A percentile compares a stretch with the other conserved stretches of the same genome.
phyloP scores from a whole-genome alignment of 2,888 invertebrate genomes.

The Patella ulyssiponensis region DNA sequence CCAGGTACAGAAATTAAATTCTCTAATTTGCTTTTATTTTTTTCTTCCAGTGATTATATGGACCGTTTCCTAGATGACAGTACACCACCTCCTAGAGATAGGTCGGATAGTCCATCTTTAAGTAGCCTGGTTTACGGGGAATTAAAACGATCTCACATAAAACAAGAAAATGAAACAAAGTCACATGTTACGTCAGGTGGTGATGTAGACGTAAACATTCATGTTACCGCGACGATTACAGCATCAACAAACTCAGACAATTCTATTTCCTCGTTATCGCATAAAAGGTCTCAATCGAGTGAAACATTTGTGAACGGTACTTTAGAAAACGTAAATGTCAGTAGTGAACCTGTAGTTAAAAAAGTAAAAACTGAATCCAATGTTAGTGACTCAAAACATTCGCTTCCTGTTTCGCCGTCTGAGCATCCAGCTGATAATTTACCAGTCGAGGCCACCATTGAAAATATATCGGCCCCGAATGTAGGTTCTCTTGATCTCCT shows the following conservation, averaged over 20 bases:
- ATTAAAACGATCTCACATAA: slow-evolving; percentile 70
- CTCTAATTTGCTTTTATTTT: slow-evolving; percentile 21
- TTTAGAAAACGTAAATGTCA: slow-evolving; percentile 5
- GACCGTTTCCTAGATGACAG: slow-evolving; percentile 85
- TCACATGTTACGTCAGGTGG: slow-evolving; percentile 27
- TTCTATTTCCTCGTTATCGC: slow-evolving; percentile 37
- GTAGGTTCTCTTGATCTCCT: not conserved
- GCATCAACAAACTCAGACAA: slow-evolving; percentile 30
- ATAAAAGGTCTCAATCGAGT: not conserved
- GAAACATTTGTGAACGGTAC: not conserved
- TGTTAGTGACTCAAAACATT: slow-evolving; percentile 27
- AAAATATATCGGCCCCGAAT: not conserved
- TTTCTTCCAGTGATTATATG: slow-evolving; percentile 84
- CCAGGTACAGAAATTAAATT: too few species aligned
- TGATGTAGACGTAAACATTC: not conserved
- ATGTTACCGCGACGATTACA: slow-evolving; percentile 21
- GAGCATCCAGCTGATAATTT: not conserved
- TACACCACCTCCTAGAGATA: slow-evolving; percentile 59
- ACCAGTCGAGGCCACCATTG: not conserved
- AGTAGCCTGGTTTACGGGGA: slow-evolving; percentile 74
- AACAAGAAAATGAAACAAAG: slow-evolving; percentile 48
- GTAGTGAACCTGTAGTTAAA: slow-evolving; percentile 27
- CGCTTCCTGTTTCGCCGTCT: not conserved
- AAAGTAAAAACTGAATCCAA: slow-evolving; percentile 38
- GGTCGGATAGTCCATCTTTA: slow-evolving; percentile 82